phyloP scores from a whole-genome alignment of 1,140 invertebrate species.

The Cotesia glomerata region DNA sequence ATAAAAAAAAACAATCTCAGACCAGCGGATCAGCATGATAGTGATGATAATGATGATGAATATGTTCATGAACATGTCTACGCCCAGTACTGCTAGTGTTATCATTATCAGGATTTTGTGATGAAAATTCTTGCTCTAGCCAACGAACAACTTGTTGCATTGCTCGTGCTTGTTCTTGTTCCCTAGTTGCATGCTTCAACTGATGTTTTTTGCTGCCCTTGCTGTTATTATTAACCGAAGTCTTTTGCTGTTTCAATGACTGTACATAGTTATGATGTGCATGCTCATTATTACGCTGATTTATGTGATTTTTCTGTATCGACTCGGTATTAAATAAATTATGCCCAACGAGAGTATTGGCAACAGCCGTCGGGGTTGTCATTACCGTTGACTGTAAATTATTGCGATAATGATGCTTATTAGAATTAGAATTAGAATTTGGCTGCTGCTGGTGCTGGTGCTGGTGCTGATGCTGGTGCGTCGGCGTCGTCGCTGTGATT shows the following conservation, averaged over 20 bases:
- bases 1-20: constrained; percentile 34
- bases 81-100: constrained; percentile 41
- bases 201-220: constrained; percentile 65
- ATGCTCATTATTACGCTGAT: constrained; percentile 44
- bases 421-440: no score
- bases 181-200: constrained; percentile 71
- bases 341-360: constrained; percentile 37
- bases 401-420: constrained; percentile 33
- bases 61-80: constrained; percentile 79
- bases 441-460: no score
- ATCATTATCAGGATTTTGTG: constrained; percentile 49
- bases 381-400: constrained; percentile 37
- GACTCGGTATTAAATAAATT: constrained; percentile 39
- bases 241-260: constrained; percentile 35
- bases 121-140: constrained; percentile 65
- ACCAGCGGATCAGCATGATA: constrained; percentile 64
- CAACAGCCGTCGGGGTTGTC: no score
- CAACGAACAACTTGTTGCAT: constrained; percentile 72
- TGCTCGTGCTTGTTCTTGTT: constrained; percentile 73
- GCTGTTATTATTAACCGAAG: constrained; percentile 1
- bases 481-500: neutral
- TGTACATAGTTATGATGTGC: constrained; percentile 42
- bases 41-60: constrained; percentile 85
- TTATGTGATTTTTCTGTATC: constrained; percentile 34
- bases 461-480: neutral